Evolutionary conservation across 2,797 vertebrate genomes (phyloP), one percentile per base, ranked within the genome.

Genomic region (Sebastes wilsoni): DNA sequence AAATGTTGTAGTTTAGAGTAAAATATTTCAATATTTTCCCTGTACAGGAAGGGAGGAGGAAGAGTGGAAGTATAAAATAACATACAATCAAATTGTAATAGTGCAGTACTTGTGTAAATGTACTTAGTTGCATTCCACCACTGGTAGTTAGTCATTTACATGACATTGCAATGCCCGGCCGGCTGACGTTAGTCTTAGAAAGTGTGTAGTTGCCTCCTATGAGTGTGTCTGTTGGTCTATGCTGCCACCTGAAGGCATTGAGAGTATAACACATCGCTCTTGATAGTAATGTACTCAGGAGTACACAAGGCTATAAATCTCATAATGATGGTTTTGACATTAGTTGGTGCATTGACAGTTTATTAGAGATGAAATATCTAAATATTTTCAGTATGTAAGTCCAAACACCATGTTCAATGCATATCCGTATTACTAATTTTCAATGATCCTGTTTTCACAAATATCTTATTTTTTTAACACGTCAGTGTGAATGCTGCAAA

Each of bases 161-260:
- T 66, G n/a, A 11, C 64, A 46, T 8, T 18, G 1, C 6, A 22
- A 54, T 16, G 12, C 20, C 13, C 8, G 13, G 18, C 23, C 23
- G 5, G 11, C 13, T 13, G 8, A 23, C 5, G 3, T 34, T 18
- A 12, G 23, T 18, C 20, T 32, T 1, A 7, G 2, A 12, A 4
- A n/a, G 36, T n/a, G 7, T 56, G 16, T 3, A 6, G 11, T 5
- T 36, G 2, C 22, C n/a, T 9, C 10, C n/a, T 22, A 1, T 23
- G 58, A 14, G 42, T n/a, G 32, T n/a, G 42, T 78, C 8, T 56
- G 4, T 8, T 65, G 66, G 14, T 28, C 13, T 10, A 5, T 56
- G 62, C 79, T 81, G 74, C 84, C 84, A 25, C 55, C 88, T 84
- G 18, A 13, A 34, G 89, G 84, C n/a, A 4, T 0, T 2, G 0